Evolutionary conservation across 2,888 invertebrate genomes (phyloP), one percentile per base, ranked within the genome.

Genomic region (Hirtodrosophila cameraria): DNA sequence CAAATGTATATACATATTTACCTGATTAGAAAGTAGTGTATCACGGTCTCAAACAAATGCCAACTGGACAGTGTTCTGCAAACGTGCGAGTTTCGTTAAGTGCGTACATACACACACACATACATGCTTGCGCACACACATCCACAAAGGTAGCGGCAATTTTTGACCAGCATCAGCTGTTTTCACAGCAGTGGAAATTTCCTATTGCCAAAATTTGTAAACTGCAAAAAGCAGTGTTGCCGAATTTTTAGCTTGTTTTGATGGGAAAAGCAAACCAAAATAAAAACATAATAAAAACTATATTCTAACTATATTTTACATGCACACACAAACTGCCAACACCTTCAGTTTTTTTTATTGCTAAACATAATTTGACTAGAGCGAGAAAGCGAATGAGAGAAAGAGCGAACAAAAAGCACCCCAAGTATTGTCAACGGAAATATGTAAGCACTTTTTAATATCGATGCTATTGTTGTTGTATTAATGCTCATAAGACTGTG

Each of bases 101-200:
- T 46, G 12, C 41, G 31, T 45, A 36, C 45, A 42, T 28, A 38
- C 39, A 38, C 13, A 43, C 31, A 35, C 23, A 53, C 20, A 6
- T 27, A 38, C 18, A 12, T n/a, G n/a, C n/a, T n/a, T n/a, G n/a
- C n/a, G n/a, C 13, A 35, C 39, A 46, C 18, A 49, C 31, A 43
- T n/a, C n/a, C 38, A 61, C 25, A 33, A 46, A 49, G 11, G 25
- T 18, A 64, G 46, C 58, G 48, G 61, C 71, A 59, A 39, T 38
- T 61, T 82, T 78, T 84, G 82, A 75, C 69, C 64, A 66, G 45
- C 69, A 78, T 80, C 85, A 80, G 80, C 80, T 80, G 80, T 80
- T 85, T 55, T 66, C 45, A 43, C 59, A 53, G 39, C 55, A 55
- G 43, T 75, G 85, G 80, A 80, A 84, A 82, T 74, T 84, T 78